Evolutionary conservation across 2,113 vertebrate species (phyloP).

Genomic region (Cardinalis cardinalis): DNA sequence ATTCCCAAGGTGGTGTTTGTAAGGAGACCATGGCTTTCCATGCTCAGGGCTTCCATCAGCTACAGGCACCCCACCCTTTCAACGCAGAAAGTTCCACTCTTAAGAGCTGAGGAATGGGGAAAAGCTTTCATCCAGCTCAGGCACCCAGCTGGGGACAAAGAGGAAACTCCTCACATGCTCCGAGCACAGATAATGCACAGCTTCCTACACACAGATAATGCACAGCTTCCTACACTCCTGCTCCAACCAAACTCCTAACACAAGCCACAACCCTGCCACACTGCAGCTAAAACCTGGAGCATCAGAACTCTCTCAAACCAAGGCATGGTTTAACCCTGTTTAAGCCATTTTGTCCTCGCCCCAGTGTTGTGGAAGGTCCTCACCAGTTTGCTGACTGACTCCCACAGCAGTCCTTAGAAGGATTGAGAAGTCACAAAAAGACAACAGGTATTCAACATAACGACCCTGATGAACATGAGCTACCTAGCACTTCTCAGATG

Average conservation of each 20-base stretch:
- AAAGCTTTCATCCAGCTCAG: background rate
- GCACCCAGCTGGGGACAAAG: background rate
- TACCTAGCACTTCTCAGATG: background rate
- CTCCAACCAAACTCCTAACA: background rate
- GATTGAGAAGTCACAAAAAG: background rate
- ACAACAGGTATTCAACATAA: background rate
- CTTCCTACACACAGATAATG: background rate
- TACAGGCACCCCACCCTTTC: background rate
- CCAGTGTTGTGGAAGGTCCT: background rate
- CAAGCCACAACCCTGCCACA: background rate
- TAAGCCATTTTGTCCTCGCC: background rate
- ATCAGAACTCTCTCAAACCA: background rate
- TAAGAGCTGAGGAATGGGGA: background rate
- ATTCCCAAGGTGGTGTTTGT: fast-evolving
- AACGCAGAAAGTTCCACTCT: background rate
- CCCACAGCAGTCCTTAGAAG: background rate
- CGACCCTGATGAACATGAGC: background rate
- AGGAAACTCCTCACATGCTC: background rate
- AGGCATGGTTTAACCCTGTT: background rate
- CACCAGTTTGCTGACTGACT: background rate
- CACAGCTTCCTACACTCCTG: background rate
- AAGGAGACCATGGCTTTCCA: background rate
- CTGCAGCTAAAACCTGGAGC: background rate
- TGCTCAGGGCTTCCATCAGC: background rate
- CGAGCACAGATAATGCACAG: background rate